Percentiles rank a stretch among this genome's conserved stretches.
phyloP scores from a whole-genome alignment of 2,888 invertebrate species.

The Cephus runcator region DNA sequence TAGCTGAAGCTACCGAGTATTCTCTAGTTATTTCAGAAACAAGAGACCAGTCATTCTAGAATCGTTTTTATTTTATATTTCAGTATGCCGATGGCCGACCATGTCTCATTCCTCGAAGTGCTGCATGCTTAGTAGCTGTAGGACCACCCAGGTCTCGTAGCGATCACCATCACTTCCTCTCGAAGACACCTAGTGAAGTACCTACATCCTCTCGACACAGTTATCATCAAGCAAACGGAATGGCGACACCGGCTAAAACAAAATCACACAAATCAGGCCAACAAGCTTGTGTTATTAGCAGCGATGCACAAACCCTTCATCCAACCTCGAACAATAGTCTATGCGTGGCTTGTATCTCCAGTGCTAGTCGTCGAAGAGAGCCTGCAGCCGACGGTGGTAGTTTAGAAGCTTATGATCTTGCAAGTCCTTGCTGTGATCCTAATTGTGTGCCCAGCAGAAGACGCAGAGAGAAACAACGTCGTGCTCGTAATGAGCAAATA shows the following conservation, averaged over 20 bases:
- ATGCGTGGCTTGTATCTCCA: conserved; percentile 62
- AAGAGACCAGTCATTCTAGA: neutral
- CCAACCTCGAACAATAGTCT: conserved; percentile 44
- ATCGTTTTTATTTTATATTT: conserved; percentile 3
- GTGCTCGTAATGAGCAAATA: conserved; percentile 57
- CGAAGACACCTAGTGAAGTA: conserved; percentile 69
- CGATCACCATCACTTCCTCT: conserved; percentile 78
- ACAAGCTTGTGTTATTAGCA: conserved; percentile 29
- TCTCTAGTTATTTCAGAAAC: neutral
- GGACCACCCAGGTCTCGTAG: conserved; percentile 75
- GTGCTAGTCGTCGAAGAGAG: conserved; percentile 53
- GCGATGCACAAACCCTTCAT: conserved; percentile 30
- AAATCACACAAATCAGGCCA: conserved; percentile 47
- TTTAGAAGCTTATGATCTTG: conserved; percentile 86
- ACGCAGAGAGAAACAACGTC: conserved; percentile 70
- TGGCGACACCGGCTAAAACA: conserved; percentile 44
- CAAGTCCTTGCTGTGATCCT: conserved; percentile 88
- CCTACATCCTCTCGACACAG: conserved; percentile 59
- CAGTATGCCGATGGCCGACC: conserved; percentile 62
- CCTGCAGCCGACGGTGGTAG: conserved; percentile 75
- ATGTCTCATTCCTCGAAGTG: conserved; percentile 68
- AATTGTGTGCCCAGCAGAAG: conserved; percentile 80
- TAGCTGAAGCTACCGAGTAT: neutral
- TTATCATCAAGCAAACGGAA: conserved; percentile 64
- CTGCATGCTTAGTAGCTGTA: conserved; percentile 78